Base-by-base conservation (phyloP, 2,113 vertebrate species). In the Loxodonta africana region DNA sequence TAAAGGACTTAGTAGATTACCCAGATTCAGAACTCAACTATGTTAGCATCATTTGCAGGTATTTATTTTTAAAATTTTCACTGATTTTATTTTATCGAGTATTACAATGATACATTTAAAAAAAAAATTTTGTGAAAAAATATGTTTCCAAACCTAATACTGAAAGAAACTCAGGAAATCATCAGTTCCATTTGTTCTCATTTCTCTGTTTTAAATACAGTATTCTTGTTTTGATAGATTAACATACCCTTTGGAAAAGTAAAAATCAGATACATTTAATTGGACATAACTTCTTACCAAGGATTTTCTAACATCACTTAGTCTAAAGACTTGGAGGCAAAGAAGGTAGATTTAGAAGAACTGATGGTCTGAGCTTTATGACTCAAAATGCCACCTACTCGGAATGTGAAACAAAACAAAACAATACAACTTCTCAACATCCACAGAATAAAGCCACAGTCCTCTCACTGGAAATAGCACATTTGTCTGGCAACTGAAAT, bases 181-280 rank as follows among this genome's bases (percentile, higher is more conserved):
- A 1, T 69, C 30, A 60, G 11, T 48, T 37, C 74, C 0, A 18
- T 48, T 65, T 83, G 14, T 78, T 78, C 82, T 86, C 44, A 71
- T 53, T 51, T 95, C 91, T 88, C 37, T 71, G 26, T 57, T 86
- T 83, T 80, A 71, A 37, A 95, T 57, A 44, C 25, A 69, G 37
- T 62, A 57, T 76, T 60, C 67, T 88, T 88, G 3, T 67, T 14
- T 73, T 9, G 4, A 8, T 85, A 44, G 11, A 46, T 84, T 14
- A 85, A 33, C n/a, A 51, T 67, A 11, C 17, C 21, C 30, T 46
- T 84, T 80, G 2, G 60, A 83, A 96, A 63, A 44, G 23, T 65
- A 74, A 80, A 73, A 92, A 67, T 30, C 28, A 85, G 4, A 51
- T 48, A 0, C 25, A 53, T 69, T 86, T 93, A 62, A 83, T 26